Base-by-base conservation (phyloP, 2,888 invertebrate species). In the Amiota communis region DNA sequence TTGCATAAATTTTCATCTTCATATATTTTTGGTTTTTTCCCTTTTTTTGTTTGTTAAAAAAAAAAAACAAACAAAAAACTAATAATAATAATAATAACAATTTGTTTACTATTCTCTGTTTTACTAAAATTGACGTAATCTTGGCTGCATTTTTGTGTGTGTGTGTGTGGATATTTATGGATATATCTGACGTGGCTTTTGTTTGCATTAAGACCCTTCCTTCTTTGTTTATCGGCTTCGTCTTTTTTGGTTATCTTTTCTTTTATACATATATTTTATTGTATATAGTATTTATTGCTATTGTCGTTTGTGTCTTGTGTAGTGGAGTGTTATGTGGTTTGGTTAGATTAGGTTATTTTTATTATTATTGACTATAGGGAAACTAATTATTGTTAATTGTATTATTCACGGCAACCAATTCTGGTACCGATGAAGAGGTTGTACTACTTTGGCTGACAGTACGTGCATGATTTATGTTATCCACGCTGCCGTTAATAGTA, bases 371-470 rank as follows among this genome's bases (percentile, higher is more conserved):
- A 9, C 17, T n/a, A 51, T 51, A 51, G 51, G 3, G 51, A 23
- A 23, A 23, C 23, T 23, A 23, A 23, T 23, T 23, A n/a, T 51
- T 23, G 23, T 81, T 82, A 74, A 81, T 84, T 82, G 79, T 79
- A 85, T 81, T 81, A 79, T 81, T 86, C 61, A 78, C 78, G 68
- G 87, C 81, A 71, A 87, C 87, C 76, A 86, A 77, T 70, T 88
- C 88, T 23, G 88, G 84, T 71, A 80, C 86, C 48, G 80, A 82
- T 1, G 88, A 88, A 10, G 88, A 88, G 53, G 85, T 86, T 64
- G 76, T 88, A 80, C 90, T 90, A 79, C 90, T 91, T 82, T 93
- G 93, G 87, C 93, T 93, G 74, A 93, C 93, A 51, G 92, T 93
- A 75, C 94, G 91, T 72, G 93, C 93, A 87, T 93, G 94, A 92